phyloP scores from a whole-genome alignment of 2,113 vertebrate species.

The Eurypyga helias region DNA sequence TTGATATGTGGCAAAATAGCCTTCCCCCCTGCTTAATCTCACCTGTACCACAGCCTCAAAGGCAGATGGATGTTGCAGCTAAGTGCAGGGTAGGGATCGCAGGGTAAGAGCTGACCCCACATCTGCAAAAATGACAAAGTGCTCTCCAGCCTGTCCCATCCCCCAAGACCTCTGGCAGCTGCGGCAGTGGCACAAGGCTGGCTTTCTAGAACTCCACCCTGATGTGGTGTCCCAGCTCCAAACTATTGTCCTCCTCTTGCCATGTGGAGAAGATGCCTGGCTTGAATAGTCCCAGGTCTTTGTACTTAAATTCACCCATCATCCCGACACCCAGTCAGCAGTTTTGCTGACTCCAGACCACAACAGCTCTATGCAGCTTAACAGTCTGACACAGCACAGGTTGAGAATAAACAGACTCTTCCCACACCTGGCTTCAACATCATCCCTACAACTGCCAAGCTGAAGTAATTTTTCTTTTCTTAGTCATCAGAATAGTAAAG shows the following conservation, averaged over 20 bases:
- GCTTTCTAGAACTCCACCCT: neutral
- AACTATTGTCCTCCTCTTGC: neutral
- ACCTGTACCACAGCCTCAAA: neutral
- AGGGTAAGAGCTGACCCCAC: neutral
- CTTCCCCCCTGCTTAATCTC: neutral
- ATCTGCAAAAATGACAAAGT: neutral
- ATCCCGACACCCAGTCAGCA: neutral
- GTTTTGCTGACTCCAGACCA: neutral
- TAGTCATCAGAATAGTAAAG: neutral
- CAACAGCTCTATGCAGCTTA: neutral
- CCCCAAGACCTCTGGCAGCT: neutral
- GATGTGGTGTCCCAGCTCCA: neutral
- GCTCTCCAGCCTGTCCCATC: neutral
- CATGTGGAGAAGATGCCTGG: accelerated
- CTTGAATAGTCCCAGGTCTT: neutral
- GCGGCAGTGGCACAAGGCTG: neutral
- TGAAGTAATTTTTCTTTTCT: neutral
- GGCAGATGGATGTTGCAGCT: neutral
- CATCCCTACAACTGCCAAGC: neutral
- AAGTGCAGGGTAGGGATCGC: neutral
- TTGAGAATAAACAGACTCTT: neutral
- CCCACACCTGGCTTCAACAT: neutral
- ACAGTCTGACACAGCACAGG: neutral
- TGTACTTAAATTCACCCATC: accelerated
- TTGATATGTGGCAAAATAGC: accelerated